These are phyloP conservation scores for Pelochelys cantorii DNA, from an alignment of 2,797 vertebrate species.

Conservation along the genomic window DNA sequence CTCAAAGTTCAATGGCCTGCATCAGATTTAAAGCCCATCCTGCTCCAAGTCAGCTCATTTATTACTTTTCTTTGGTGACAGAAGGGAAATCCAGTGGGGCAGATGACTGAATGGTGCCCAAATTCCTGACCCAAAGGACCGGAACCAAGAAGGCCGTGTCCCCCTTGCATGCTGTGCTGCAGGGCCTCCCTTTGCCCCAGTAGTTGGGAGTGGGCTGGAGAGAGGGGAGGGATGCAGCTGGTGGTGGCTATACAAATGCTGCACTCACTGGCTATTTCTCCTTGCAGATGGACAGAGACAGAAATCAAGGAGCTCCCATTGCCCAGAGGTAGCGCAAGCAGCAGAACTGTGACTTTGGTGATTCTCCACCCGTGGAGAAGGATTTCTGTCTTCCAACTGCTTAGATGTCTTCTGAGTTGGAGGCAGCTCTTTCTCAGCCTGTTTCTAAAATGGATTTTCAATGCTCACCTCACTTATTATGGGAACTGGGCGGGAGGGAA, in stretches of 20 bases:
- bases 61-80: neutral
- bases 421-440: neutral
- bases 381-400: neutral
- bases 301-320: neutral
- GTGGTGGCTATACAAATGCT: neutral
- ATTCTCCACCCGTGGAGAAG: neutral
- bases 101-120: neutral
- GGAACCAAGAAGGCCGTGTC: rapidly evolving
- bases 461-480: neutral
- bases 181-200: neutral
- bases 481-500: neutral
- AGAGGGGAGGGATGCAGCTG: neutral
- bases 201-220: neutral
- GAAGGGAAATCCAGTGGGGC: neutral
- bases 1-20: neutral
- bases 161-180: neutral
- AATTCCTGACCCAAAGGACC: neutral
- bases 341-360: neutral
- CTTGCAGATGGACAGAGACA: neutral
- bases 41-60: neutral
- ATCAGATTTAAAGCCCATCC: constrained; percentile 31
- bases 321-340: constrained; percentile 1
- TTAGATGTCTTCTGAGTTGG: neutral
- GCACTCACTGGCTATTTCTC: neutral
- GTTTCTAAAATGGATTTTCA: neutral